Base-by-base conservation (phyloP, 2,888 invertebrate species). In the Dicycla oo region DNA sequence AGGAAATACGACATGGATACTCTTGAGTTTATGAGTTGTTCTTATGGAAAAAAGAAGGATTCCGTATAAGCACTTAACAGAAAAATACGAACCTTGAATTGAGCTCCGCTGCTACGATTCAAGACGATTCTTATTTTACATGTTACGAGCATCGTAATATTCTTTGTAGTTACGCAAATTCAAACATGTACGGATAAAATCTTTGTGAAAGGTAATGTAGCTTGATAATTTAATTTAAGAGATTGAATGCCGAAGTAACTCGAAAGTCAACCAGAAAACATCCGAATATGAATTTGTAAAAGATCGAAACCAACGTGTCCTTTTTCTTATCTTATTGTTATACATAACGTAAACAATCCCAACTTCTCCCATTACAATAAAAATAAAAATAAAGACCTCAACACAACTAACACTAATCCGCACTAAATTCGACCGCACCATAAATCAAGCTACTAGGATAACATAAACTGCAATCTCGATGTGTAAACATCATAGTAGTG, bases 1-100 rank as follows among this genome's bases (percentile, higher is more conserved):
- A 88, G 84, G 87, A 91, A 91, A 92, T 89, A 88, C 85, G 87
- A 88, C 84, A 85, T 84, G 86, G 85, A 87, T 88, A 89, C 87
- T 86, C 82, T 75, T 78, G 75, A 81, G 82, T 83, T 86, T 86
- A 86, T 81, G 80, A 87, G 78, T 87, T 86, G 83, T 82, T 86
- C 84, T 82, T 85, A 80, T 81, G 85, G 81, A 86, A 87, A 86
- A 85, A 84, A 79, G 78, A 84, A 79, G 80, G 82, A 85, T 85
- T 87, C 81, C 78, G 80, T 57, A 81, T 80, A 81, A 70, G 67
- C 73, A 76, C 83, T 83, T 75, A 67, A 86, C 78, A 73, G 60
- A 78, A 81, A 73, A 73, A 69, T 79, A 68, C 69, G 75, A 67
- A 71, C 62, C 61, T 57, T 58, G 62, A 67, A 49, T 61, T 49